A percentile compares a stretch with the other conserved stretches of the same genome.
Evolutionary conservation across 2,113 vertebrate species (phyloP).

Genomic region (Zosterops hypoxanthus): DNA sequence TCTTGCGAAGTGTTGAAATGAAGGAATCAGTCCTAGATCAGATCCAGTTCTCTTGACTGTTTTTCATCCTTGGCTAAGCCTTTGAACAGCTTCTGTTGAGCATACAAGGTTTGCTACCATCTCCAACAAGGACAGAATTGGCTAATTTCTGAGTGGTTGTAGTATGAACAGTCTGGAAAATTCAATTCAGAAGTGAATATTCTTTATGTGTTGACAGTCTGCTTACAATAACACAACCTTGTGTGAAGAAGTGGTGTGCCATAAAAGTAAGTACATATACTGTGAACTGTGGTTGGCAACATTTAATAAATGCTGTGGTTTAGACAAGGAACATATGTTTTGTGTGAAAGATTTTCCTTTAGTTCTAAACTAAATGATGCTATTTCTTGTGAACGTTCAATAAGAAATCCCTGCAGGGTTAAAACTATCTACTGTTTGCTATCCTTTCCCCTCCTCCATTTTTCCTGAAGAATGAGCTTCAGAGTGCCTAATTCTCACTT

Average conservation of each 20-base stretch:
- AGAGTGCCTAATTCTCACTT: not conserved
- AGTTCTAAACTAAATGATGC: not conserved
- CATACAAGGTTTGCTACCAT: not conserved
- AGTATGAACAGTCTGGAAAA: not conserved
- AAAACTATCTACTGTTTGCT: not conserved
- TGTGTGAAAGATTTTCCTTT: not conserved
- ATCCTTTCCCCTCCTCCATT: not conserved
- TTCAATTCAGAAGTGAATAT: not conserved
- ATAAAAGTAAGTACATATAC: not conserved
- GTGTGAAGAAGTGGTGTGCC: not conserved
- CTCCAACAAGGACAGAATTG: not conserved
- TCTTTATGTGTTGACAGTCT: not conserved
- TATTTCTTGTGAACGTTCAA: not conserved
- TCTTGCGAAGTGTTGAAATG: slow-evolving; percentile 2
- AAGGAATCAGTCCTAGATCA: not conserved
- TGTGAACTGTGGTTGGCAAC: not conserved
- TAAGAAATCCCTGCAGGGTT: not conserved
- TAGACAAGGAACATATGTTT: not conserved
- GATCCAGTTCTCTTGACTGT: not conserved
- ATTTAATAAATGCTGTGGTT: not conserved
- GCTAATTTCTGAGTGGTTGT: not conserved
- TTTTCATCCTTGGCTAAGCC: not conserved
- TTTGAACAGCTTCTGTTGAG: not conserved
- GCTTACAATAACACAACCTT: not conserved
- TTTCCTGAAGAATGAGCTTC: not conserved